Percentiles rank a stretch among this genome's conserved stretches.
These are phyloP conservation scores for Abramis brama DNA, from an alignment of 2,113 vertebrate genomes.

Conservation along the genomic window DNA sequence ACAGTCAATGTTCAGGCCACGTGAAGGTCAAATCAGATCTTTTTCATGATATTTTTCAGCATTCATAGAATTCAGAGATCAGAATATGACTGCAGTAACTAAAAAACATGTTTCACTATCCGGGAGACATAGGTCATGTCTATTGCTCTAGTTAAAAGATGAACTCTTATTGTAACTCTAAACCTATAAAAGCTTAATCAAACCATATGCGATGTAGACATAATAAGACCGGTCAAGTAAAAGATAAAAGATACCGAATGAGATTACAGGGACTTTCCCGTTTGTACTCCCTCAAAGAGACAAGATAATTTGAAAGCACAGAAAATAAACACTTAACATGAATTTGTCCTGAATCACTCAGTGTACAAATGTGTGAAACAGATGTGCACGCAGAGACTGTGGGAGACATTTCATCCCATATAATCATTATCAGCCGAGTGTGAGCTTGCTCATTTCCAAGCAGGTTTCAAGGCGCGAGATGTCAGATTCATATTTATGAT, in stretches of 20 bases:
- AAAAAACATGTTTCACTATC: not conserved
- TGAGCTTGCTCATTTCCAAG: slow-evolving; percentile 10
- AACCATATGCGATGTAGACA: not conserved
- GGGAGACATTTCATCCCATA: slow-evolving; percentile 15
- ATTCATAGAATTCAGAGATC: not conserved
- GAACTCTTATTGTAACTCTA: not conserved
- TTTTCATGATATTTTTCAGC: not conserved
- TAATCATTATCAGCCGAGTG: slow-evolving; percentile 35
- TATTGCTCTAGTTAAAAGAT: not conserved
- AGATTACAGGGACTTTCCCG: slow-evolving; percentile 35
- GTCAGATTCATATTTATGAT: slow-evolving; percentile 31
- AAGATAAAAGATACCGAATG: slow-evolving; percentile 1
- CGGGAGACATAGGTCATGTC: not conserved
- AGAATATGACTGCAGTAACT: too few relatives aligned
- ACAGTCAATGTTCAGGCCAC: not conserved
- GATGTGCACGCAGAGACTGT: slow-evolving; percentile 43
- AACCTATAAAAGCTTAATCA: slow-evolving; percentile 2
- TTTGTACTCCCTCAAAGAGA: slow-evolving; percentile 39
- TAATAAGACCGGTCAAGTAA: slow-evolving; percentile 3
- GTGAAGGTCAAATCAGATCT: not conserved
- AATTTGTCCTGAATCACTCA: slow-evolving; percentile 44
- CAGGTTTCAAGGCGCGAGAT: not conserved
- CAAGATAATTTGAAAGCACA: slow-evolving; percentile 47
- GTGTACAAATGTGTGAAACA: slow-evolving; percentile 55
- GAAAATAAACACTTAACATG: slow-evolving; percentile 48